Evolutionary conservation across 2,888 invertebrate genomes (phyloP).

Genomic region (Agrotis puta): DNA sequence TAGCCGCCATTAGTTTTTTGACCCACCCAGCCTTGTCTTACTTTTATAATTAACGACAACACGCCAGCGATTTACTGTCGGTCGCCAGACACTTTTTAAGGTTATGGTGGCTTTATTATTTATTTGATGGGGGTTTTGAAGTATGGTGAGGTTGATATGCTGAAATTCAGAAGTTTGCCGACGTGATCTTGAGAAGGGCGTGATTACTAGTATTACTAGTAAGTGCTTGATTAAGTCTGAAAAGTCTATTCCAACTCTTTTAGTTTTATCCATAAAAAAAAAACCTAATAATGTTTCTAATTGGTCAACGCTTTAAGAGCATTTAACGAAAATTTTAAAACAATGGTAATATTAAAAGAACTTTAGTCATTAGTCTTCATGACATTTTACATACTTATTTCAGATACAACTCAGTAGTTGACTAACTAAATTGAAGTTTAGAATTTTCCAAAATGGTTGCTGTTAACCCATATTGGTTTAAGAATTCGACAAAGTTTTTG

Average conservation of each 20-base stretch:
- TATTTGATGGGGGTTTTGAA: conserved; percentile 43
- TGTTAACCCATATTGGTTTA: neutral
- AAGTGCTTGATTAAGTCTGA: neutral
- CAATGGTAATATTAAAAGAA: too few relatives aligned
- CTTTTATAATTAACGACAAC: conserved; percentile 63
- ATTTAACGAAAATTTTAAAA: too few relatives aligned
- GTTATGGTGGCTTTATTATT: conserved; percentile 45
- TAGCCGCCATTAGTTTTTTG: conserved; percentile 62
- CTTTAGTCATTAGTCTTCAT: neutral
- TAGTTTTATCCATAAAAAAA: too few relatives aligned
- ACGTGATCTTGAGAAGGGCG: neutral
- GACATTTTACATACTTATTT: neutral
- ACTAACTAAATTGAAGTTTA: neutral
- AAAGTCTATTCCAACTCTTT: neutral
- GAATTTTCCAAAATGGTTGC: neutral
- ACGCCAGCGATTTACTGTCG: conserved; percentile 57
- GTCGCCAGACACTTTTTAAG: conserved; percentile 52
- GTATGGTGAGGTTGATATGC: conserved; percentile 16
- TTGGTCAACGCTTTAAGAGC: too few relatives aligned
- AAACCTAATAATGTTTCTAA: neutral
- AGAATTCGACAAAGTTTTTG: too few relatives aligned
- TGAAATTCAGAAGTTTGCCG: conserved; percentile 30
- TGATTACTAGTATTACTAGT: neutral
- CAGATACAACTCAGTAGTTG: neutral
- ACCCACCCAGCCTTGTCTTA: conserved; percentile 58